These are phyloP conservation scores for Clarias macrocephalus DNA, from an alignment of 2,113 vertebrate species.

Conservation along the genomic window DNA sequence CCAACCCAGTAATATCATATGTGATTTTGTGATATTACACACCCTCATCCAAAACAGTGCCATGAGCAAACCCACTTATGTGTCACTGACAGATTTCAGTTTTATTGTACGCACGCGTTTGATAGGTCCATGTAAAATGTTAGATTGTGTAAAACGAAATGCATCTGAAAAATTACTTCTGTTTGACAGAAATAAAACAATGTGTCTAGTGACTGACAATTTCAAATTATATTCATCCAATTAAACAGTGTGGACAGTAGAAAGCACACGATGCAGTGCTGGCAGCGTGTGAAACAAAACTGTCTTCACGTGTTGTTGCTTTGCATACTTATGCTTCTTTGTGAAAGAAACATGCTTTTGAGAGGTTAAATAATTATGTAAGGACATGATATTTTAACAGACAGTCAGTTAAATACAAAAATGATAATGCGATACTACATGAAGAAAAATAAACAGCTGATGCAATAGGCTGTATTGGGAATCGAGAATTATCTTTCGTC, in stretches of 20 bases:
- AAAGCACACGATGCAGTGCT: neutral
- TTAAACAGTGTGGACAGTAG: neutral
- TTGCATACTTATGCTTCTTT: neutral
- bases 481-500: conserved; percentile 12
- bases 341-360: neutral
- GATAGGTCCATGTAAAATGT: neutral
- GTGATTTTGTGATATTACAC: neutral
- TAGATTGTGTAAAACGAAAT: neutral
- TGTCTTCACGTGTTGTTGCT: neutral
- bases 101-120: neutral
- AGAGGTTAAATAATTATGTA: conserved; percentile 15
- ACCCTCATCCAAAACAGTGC: neutral
- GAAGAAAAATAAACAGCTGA: conserved; percentile 2
- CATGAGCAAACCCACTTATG: neutral
- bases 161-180: neutral
- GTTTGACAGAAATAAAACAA: neutral
- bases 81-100: neutral
- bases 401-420: neutral
- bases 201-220: neutral
- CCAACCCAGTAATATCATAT: neutral
- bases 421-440: neutral
- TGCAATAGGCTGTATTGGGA: neutral
- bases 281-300: conserved; percentile 14
- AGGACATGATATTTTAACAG: neutral
- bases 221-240: neutral